Conservation (phyloP, 1,140 invertebrate genomes). For the Coelopa frigida region DNA sequence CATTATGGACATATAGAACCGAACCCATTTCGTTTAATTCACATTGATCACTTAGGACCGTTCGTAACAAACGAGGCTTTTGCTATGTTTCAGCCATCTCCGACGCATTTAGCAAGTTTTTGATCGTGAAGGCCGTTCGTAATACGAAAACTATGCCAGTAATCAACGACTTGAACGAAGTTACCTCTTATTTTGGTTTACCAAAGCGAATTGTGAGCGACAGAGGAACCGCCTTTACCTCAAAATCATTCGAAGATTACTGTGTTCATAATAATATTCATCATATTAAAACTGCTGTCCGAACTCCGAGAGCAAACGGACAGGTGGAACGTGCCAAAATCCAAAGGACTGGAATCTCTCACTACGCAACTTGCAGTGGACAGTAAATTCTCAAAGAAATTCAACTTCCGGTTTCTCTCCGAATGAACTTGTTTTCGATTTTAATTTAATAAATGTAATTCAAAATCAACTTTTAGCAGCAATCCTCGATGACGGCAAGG, state of each 20-base stretch:
- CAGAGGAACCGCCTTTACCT: constrained; percentile 15
- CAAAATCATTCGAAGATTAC: constrained; percentile 7
- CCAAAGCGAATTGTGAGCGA: constrained; percentile 22
- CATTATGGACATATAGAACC: constrained; percentile 26
- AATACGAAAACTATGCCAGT: constrained; percentile 20
- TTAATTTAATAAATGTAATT: constrained; percentile 6
- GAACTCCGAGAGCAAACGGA: constrained; percentile 18
- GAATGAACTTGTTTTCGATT: constrained; percentile 19
- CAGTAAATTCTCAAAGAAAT: constrained; percentile 24
- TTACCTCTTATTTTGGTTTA: constrained; percentile 11
- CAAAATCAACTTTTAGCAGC: constrained; percentile 9
- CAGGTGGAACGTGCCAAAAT: constrained; percentile 23
- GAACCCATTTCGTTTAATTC: constrained; percentile 24
- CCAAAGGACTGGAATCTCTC: constrained; percentile 19
- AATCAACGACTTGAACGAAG: constrained; percentile 20
- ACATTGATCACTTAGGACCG: constrained; percentile 35
- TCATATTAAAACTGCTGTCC: constrained; percentile 12
- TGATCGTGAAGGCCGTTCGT: constrained; percentile 9
- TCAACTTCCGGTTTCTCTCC: constrained; percentile 20
- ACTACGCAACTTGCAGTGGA: constrained; percentile 20
- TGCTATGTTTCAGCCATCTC: constrained; percentile 45
- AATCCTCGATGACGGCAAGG: constrained; percentile 1
- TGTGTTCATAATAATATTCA: constrained; percentile 9
- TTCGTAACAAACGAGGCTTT: constrained; percentile 29
- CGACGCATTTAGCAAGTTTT: constrained; percentile 26